Evolutionary conservation across 2,797 vertebrate species (phyloP).

Genomic region (Martes flavigula): DNA sequence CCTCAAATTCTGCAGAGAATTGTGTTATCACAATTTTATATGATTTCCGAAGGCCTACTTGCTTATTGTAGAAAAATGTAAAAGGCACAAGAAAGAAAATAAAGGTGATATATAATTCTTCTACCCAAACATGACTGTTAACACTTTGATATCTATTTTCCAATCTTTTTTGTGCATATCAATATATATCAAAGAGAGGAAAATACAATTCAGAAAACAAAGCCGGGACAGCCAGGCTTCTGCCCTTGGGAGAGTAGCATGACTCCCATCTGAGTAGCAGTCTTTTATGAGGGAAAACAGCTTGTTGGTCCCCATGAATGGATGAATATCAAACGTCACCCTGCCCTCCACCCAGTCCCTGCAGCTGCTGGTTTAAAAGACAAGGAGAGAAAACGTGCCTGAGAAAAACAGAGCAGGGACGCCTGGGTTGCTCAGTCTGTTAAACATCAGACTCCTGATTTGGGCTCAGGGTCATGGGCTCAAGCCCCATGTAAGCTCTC

Average conservation of each 20-base stretch:
- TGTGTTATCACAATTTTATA: not conserved
- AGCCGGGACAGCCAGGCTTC: not conserved
- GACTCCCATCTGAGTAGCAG: not conserved
- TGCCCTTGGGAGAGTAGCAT: not conserved
- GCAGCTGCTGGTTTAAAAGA: not conserved
- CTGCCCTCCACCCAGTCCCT: too few relatives aligned
- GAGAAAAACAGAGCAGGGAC: not conserved
- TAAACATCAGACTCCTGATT: not conserved
- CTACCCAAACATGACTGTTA: not conserved
- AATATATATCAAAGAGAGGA: not conserved
- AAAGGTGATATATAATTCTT: not conserved
- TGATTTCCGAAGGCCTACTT: not conserved
- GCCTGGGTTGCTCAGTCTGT: not conserved
- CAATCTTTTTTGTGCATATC: not conserved
- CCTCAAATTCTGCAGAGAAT: not conserved
- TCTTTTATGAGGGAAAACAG: not conserved
- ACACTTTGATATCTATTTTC: not conserved
- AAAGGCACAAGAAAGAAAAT: not conserved
- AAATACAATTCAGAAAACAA: not conserved
- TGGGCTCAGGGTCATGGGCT: not conserved
- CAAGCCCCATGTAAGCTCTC: not conserved
- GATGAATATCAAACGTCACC: not conserved
- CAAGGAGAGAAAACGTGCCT: not conserved
- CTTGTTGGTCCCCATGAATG: not conserved
- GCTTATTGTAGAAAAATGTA: not conserved